Evolutionary conservation across 2,113 vertebrate species (phyloP).

Genomic region (Hypocryptadius cinnamomeus): DNA sequence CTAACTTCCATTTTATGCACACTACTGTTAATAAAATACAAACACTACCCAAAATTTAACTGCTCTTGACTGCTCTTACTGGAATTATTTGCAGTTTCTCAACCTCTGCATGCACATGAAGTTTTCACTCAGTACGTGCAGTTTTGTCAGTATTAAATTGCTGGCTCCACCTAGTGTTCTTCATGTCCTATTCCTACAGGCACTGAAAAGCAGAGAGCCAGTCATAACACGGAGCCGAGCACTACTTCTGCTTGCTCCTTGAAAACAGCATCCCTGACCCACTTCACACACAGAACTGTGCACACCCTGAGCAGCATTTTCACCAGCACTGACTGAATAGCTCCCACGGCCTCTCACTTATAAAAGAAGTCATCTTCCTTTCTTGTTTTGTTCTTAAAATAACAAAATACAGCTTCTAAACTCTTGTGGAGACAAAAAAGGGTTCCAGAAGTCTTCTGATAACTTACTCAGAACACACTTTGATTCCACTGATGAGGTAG

Average conservation of each 20-base stretch:
- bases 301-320: neutral
- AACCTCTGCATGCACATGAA: neutral
- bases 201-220: neutral
- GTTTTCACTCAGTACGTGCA: neutral
- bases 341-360: neutral
- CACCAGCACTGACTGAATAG: neutral
- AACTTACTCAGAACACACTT: neutral
- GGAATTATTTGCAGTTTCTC: neutral
- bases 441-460: neutral
- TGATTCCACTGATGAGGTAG: neutral
- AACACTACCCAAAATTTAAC: neutral
- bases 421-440: neutral
- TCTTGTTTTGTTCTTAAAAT: neutral
- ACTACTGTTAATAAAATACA: neutral
- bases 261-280: neutral
- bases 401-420: neutral
- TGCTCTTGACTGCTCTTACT: neutral
- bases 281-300: neutral
- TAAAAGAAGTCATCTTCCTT: neutral
- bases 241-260: neutral
- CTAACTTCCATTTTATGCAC: neutral
- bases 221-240: fast-evolving
- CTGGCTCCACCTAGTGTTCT: constrained; percentile 41
- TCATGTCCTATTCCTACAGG: neutral
- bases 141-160: neutral